phyloP scores from a whole-genome alignment of 2,888 invertebrate genomes.

The Hyalella azteca region DNA sequence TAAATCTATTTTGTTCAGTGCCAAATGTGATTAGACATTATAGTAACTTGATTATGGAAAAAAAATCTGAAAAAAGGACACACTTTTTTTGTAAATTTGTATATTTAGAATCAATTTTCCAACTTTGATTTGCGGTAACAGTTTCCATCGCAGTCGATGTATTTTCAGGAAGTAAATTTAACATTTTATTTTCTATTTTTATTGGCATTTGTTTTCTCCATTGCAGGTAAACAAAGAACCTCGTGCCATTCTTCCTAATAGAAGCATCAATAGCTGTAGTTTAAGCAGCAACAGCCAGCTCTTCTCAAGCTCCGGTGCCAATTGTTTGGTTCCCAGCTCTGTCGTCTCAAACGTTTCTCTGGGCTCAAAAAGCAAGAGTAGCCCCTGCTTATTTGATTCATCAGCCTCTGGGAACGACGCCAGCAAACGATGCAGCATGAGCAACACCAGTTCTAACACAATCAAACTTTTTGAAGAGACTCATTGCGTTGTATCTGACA shows the following conservation, averaged over 20 bases:
- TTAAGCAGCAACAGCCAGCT: conserved; percentile 21
- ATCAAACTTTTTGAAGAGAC: conserved; percentile 3
- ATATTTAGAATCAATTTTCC: no score
- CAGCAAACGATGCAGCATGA: not conserved
- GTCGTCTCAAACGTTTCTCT: not conserved
- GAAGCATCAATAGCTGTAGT: not conserved
- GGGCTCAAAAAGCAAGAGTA: not conserved
- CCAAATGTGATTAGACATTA: no score
- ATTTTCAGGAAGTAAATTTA: no score
- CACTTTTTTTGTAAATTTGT: no score
- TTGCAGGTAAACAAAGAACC: conserved; percentile 26
- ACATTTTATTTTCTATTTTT: no score
- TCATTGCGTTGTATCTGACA: not conserved
- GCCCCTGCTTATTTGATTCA: not conserved
- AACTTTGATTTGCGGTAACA: no score
- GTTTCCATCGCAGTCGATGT: no score
- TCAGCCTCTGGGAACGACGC: not conserved
- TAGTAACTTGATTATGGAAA: no score
- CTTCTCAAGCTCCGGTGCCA: not conserved
- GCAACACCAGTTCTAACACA: not conserved
- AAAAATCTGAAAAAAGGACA: no score
- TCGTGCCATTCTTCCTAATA: conserved; percentile 29
- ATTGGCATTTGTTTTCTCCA: no score
- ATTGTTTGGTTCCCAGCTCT: not conserved
- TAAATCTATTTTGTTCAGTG: no score